Percentiles rank a stretch among this genome's conserved stretches.
Conservation (phyloP, 2,888 invertebrate genomes). For the Trissoscelio sp. region DNA sequence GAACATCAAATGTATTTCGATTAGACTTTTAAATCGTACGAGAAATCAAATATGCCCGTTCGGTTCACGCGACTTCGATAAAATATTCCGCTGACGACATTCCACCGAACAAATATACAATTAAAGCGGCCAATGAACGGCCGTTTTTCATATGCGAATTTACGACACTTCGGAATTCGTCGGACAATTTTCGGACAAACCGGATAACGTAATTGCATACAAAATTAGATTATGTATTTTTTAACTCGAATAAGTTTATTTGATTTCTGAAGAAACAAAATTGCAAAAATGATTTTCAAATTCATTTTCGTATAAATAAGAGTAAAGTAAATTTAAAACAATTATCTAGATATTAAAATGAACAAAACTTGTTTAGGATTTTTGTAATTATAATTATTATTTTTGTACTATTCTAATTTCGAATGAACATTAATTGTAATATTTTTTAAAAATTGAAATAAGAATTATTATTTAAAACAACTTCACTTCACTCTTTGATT, state of each 20-base stretch:
- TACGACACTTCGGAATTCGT: background rate
- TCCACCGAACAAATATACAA: conserved; percentile 30
- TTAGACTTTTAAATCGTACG: conserved; percentile 57
- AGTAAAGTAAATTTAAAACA: no score
- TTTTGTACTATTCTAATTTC: no score
- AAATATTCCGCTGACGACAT: conserved; percentile 47
- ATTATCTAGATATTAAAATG: no score
- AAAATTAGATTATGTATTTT: no score
- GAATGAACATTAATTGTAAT: no score
- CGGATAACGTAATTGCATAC: background rate
- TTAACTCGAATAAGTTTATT: no score
- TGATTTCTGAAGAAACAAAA: no score
- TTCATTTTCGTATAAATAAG: no score
- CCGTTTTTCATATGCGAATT: background rate
- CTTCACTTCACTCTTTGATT: conserved; percentile 5
- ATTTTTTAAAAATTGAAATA: no score
- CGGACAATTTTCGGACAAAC: background rate
- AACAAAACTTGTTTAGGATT: no score
- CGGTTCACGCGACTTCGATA: conserved; percentile 34
- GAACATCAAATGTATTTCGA: conserved; percentile 41
- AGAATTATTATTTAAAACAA: background rate
- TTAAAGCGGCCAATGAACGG: conserved; percentile 25
- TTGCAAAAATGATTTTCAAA: no score
- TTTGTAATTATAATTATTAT: no score
- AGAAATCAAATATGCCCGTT: conserved; percentile 33